A percentile compares a stretch with the other conserved stretches of the same genome.
Conservation (phyloP, 2,797 vertebrate species). For the Pangasius sanitwongsei region DNA sequence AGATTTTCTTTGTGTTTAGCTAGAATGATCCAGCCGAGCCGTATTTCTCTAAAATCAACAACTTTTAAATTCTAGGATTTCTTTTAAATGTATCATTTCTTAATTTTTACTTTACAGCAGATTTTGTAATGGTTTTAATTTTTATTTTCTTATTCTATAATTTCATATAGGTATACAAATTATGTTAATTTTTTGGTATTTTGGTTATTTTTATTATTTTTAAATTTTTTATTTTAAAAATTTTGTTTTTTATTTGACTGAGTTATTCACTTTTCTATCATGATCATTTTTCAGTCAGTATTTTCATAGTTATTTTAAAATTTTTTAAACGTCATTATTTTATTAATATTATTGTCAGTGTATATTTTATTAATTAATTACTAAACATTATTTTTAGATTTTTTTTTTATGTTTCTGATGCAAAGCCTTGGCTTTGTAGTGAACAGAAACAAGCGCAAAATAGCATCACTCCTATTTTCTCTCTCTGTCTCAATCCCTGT, state of each 20-base stretch:
- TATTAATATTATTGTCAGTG: background rate
- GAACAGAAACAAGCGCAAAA: too few relatives aligned
- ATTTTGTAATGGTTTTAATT: background rate
- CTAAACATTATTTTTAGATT: too few relatives aligned
- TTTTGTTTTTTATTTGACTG: background rate
- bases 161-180: background rate
- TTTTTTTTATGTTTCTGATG: too few relatives aligned
- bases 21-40: too few relatives aligned
- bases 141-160: background rate
- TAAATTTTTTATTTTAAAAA: too few relatives aligned
- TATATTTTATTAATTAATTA: background rate
- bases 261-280: background rate
- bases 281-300: background rate
- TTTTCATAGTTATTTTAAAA: background rate
- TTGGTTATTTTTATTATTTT: too few relatives aligned
- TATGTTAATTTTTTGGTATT: background rate
- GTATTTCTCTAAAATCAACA: too few relatives aligned
- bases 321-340: background rate
- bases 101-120: background rate
- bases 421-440: too few relatives aligned
- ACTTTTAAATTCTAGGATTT: background rate
- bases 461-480: too few relatives aligned
- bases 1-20: background rate
- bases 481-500: too few relatives aligned
- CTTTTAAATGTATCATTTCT: background rate